Conservation (phyloP, 2,113 vertebrate genomes). For the Pseudolaguvia tuberculata region DNA sequence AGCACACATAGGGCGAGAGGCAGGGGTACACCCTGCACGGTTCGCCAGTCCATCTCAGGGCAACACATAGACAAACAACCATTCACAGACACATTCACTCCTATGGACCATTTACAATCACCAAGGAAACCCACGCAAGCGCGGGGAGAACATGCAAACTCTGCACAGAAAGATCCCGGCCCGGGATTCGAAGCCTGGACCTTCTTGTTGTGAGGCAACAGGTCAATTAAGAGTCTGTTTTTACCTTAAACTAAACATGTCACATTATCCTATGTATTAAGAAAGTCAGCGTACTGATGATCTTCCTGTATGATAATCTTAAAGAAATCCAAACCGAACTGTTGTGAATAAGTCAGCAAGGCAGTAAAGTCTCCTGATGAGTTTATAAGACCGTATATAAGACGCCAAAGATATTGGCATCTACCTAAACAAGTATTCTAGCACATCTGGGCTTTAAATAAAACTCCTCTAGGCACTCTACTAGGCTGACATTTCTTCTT, state of each 20-base stretch:
- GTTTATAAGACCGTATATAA: constrained; percentile 13
- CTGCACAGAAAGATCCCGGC: too few species aligned
- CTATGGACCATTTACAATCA: too few species aligned
- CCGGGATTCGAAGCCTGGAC: too few species aligned
- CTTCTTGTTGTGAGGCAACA: too few species aligned
- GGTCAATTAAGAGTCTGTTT: background rate
- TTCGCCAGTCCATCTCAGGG: too few species aligned
- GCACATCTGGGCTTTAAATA: background rate
- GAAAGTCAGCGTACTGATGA: background rate
- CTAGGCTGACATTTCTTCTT: background rate
- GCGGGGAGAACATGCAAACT: too few species aligned
- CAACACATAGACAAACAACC: too few species aligned
- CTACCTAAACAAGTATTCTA: constrained; percentile 3
- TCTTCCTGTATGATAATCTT: background rate
- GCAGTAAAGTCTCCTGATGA: constrained; percentile 19
- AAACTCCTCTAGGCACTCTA: background rate
- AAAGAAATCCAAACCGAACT: too few species aligned
- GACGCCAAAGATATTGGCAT: too few species aligned
- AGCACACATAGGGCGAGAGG: too few species aligned
- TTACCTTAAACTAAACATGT: background rate
- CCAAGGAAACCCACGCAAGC: background rate
- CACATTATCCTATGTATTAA: background rate
- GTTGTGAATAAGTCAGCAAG: background rate
- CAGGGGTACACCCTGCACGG: too few species aligned
- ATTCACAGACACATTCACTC: too few species aligned